These are phyloP conservation scores for Eretmochelys imbricata DNA, from an alignment of 2,113 vertebrate species.

Conservation along the genomic window DNA sequence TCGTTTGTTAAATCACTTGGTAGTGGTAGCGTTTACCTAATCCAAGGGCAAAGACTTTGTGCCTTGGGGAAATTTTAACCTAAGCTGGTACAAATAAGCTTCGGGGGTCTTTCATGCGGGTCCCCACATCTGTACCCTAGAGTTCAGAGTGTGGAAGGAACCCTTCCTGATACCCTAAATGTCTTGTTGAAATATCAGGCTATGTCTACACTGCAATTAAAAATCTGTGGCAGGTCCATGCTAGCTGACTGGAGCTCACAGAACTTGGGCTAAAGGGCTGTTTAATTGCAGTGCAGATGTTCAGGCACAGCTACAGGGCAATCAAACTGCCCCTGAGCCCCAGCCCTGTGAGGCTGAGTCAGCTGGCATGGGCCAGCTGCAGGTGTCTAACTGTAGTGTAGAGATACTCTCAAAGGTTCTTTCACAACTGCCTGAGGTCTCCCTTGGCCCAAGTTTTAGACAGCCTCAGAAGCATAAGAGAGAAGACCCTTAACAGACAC, in stretches of 20 bases:
- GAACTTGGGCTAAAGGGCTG: neutral
- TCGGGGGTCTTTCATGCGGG: no score
- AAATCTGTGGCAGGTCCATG: neutral
- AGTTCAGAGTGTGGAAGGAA: no score
- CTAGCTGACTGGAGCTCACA: neutral
- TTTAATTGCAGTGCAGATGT: neutral
- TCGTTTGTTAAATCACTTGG: no score
- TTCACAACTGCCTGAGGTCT: neutral
- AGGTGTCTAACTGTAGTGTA: neutral
- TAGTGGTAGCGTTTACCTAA: no score
- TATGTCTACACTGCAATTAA: neutral
- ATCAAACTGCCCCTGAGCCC: neutral
- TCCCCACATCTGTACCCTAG: no score
- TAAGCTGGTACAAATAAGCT: no score
- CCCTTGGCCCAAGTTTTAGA: neutral
- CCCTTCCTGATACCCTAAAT: no score
- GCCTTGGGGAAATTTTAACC: no score
- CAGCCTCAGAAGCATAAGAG: neutral
- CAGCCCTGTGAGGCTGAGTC: neutral
- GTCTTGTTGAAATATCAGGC: no score
- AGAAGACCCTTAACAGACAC: neutral
- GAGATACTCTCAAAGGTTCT: neutral
- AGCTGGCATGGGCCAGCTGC: neutral
- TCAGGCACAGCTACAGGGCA: neutral
- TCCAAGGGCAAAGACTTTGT: no score